Evolutionary conservation across 2,888 invertebrate species (phyloP), one percentile per base, ranked within the genome.

Genomic region (Eupithecia exiguata): DNA sequence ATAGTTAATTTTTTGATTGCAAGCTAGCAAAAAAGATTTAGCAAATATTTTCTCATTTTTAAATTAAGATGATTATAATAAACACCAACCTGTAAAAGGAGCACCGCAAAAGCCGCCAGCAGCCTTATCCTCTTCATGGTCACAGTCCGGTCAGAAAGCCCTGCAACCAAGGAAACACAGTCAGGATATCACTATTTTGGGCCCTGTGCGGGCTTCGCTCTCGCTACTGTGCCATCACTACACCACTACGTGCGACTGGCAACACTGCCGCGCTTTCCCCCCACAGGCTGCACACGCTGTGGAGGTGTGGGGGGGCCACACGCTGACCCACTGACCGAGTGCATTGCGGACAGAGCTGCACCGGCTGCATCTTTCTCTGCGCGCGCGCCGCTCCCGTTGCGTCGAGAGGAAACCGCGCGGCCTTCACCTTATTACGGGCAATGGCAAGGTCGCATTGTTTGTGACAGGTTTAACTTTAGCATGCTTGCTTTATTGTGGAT

Each of bases 91-190:
- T 92, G 88, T 86, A 94, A 81, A 69, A 94, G 92, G 89, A 95
- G 91, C 91, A 91, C 88, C 82, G 90, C 93, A 82, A 94, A 83
- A 84, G 91, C 89, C 87, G 93, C 88, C 88, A 95, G 84, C 82
- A 94, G 82, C 84, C 93, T 93, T 88, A 91, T 94, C 91, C 93
- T 92, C 93, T 90, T 94, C 95, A 95, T 95, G 86, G 88, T 94
- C 89, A 87, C 90, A 89, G 88, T 90, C 88, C 91, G 87, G 87
- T 88, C 88, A 89, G 84, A 87, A 88, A 86, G 87, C 88, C 92
- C 93, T 94, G 93, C 85, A 93, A 94, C 88, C 91, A 93, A 93
- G 83, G 89, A 82, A 86, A 92, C 89, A 88, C 90, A 88, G 87
- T 91, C 86, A 89, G 85, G 84, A 84, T 81, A 84, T 84, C 89